These are phyloP conservation scores for Gephyroberyx darwinii DNA, from an alignment of 2,797 vertebrate species.

Conservation along the genomic window DNA sequence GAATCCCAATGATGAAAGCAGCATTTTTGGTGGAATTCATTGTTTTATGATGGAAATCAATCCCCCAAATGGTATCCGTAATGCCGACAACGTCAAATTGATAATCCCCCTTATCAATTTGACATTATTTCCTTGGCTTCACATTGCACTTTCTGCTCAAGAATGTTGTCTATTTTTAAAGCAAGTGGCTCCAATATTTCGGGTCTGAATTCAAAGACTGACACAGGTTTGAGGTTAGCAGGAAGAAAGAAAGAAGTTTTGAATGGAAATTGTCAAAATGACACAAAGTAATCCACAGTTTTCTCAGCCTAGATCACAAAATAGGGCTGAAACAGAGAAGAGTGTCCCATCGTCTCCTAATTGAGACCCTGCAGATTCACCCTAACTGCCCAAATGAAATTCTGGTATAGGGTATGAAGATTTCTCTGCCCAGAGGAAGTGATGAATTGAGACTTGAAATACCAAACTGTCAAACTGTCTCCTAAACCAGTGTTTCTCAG, in stretches of 20 bases:
- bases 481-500: no score
- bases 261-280: no score
- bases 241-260: not conserved
- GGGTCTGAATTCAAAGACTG: not conserved
- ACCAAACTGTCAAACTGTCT: no score
- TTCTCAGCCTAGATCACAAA: no score
- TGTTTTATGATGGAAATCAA: slow-evolving; percentile 37
- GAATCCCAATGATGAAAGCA: slow-evolving; percentile 57
- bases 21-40: slow-evolving; percentile 27
- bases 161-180: not conserved
- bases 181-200: not conserved
- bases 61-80: slow-evolving; percentile 41
- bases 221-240: not conserved
- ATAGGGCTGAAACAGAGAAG: no score
- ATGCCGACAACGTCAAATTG: slow-evolving; percentile 12
- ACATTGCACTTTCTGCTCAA: slow-evolving; percentile 19
- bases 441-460: no score
- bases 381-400: no score
- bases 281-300: no score
- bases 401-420: no score
- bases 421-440: no score
- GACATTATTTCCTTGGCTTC: slow-evolving; percentile 16
- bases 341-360: no score
- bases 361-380: no score
- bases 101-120: slow-evolving; percentile 27